A percentile compares a stretch with the other conserved stretches of the same genome.
Evolutionary conservation across 2,888 invertebrate genomes (phyloP).

Genomic region (Trachelus iudaicus): DNA sequence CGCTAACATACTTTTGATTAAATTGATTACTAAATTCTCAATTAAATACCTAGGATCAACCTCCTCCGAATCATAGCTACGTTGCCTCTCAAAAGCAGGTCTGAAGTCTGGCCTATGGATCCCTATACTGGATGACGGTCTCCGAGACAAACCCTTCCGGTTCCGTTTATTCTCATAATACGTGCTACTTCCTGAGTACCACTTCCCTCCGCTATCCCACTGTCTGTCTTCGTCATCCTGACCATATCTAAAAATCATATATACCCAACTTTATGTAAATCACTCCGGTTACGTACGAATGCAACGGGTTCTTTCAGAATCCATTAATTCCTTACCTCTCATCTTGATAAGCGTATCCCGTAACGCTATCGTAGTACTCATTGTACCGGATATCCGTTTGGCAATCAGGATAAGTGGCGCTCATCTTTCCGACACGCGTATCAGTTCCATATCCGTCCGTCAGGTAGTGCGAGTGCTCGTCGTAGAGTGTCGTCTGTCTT

Average conservation of each 20-base stretch:
- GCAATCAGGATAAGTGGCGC: slow-evolving; percentile 59
- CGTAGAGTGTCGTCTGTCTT: slow-evolving; percentile 82
- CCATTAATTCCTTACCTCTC: slow-evolving; percentile 52
- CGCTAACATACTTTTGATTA: neutral
- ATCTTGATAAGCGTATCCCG: slow-evolving; percentile 73
- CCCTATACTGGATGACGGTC: slow-evolving; percentile 60
- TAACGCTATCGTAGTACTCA: slow-evolving; percentile 74
- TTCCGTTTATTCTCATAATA: slow-evolving; percentile 59
- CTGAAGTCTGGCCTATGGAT: slow-evolving; percentile 57
- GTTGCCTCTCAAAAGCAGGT: slow-evolving; percentile 56
- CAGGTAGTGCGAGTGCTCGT: slow-evolving; percentile 74
- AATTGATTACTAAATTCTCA: neutral
- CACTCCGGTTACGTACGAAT: neutral
- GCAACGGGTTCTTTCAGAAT: neutral
- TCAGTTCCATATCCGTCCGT: slow-evolving; percentile 61
- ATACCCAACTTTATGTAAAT: neutral
- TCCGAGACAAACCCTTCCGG: slow-evolving; percentile 59
- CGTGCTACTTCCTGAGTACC: slow-evolving; percentile 50
- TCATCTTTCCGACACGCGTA: slow-evolving; percentile 53
- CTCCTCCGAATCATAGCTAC: slow-evolving; percentile 61
- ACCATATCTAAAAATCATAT: slow-evolving; percentile 64
- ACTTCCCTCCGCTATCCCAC: slow-evolving; percentile 79
- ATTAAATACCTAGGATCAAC: slow-evolving; percentile 52
- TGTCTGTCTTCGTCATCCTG: slow-evolving; percentile 77
- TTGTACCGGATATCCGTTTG: slow-evolving; percentile 70